These are phyloP conservation scores for Troides helena DNA, from an alignment of 2,888 invertebrate species.

Conservation along the genomic window DNA sequence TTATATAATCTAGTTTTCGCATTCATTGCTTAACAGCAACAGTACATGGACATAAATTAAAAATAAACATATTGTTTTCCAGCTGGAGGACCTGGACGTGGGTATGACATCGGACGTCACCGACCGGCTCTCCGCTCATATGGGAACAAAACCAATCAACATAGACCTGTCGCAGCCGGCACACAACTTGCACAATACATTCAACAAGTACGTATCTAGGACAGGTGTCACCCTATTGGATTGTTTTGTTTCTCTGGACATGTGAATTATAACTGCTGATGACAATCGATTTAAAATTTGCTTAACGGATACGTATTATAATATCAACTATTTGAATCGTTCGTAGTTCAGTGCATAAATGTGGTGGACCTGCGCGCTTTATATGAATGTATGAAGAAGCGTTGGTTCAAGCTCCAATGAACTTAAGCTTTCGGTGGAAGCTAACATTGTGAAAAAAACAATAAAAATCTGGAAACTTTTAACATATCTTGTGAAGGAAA, in stretches of 20 bases:
- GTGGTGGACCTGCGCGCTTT: too few relatives aligned
- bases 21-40: not conserved
- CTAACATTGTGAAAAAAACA: too few relatives aligned
- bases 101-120: constrained; percentile 51
- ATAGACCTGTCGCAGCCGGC: constrained; percentile 76
- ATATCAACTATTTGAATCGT: too few relatives aligned
- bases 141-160: constrained; percentile 68
- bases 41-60: not conserved
- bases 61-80: constrained; percentile 37
- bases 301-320: too few relatives aligned
- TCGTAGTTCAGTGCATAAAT: too few relatives aligned
- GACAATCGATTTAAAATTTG: not conserved
- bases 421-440: too few relatives aligned
- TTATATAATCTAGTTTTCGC: not conserved
- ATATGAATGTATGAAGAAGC: too few relatives aligned
- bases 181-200: constrained; percentile 72
- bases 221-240: constrained; percentile 16
- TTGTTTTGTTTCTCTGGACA: constrained; percentile 7
- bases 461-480: too few relatives aligned
- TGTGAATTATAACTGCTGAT: not conserved
- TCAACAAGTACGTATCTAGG: constrained; percentile 64
- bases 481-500: too few relatives aligned
- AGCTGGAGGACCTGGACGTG: constrained; percentile 65
- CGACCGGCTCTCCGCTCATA: constrained; percentile 51
- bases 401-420: too few relatives aligned